Conservation (phyloP, 2,888 invertebrate species). For the Protonemura montana region DNA sequence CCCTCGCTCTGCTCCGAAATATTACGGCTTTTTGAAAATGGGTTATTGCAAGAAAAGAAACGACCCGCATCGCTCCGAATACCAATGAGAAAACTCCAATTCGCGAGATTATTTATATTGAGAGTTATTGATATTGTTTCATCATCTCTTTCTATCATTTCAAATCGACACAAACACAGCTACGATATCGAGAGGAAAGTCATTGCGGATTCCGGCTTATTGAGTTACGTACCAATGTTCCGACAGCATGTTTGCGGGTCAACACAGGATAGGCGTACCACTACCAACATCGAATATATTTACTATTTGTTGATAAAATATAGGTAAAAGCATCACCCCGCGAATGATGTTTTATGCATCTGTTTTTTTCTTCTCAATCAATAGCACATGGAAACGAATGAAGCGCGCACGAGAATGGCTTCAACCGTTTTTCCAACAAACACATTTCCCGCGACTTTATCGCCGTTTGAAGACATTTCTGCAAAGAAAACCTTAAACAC, state of each 20-base stretch:
- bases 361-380: background rate
- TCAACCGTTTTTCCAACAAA: background rate
- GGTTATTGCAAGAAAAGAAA: background rate
- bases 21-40: conserved; percentile 7
- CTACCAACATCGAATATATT: background rate
- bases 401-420: background rate
- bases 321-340: background rate
- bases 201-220: background rate
- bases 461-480: background rate
- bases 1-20: background rate
- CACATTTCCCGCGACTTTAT: background rate
- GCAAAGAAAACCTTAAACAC: background rate
- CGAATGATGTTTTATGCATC: background rate
- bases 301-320: conserved; percentile 3
- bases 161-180: background rate
- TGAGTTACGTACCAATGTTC: background rate
- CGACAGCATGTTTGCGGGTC: background rate
- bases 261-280: background rate
- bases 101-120: background rate
- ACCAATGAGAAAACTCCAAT: background rate
- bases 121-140: conserved; percentile 7
- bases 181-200: background rate
- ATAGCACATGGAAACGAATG: background rate
- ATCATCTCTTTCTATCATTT: background rate
- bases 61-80: background rate